A percentile compares a stretch with the other conserved stretches of the same genome.
phyloP scores from a whole-genome alignment of 2,888 invertebrate genomes.

The Onchidella celtica region DNA sequence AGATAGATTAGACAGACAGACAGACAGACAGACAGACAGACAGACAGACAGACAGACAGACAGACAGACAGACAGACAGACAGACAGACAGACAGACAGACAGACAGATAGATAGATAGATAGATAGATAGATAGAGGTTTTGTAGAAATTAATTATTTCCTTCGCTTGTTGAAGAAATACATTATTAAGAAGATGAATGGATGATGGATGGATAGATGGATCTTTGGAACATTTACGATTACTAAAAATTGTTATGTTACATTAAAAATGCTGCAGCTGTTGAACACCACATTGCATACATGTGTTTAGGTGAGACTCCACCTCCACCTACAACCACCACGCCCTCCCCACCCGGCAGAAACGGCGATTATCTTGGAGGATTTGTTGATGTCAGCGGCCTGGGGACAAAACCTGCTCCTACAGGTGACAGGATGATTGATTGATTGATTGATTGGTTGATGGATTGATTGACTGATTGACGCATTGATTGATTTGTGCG shows the following conservation, averaged over 20 bases:
- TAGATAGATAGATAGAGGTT: neutral
- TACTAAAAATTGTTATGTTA: too few relatives aligned
- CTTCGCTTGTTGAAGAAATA: too few relatives aligned
- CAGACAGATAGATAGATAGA: neutral
- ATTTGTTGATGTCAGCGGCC: conserved; percentile 17
- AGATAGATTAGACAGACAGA: conserved; percentile 11
- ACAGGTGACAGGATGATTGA: conserved; percentile 14
- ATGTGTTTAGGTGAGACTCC: conserved; percentile 31
- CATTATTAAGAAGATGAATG: too few relatives aligned
- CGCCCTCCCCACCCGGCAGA: conserved; percentile 33
- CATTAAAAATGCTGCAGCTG: too few relatives aligned
- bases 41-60: neutral
- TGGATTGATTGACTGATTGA: too few relatives aligned
- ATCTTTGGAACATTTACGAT: too few relatives aligned
- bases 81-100: conserved; percentile 1
- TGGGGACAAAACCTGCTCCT: neutral
- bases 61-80: neutral
- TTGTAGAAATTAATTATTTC: too few relatives aligned
- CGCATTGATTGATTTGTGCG: too few relatives aligned
- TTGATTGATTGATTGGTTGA: too few relatives aligned
- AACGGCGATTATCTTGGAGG: conserved; percentile 36
- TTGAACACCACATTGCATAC: too few relatives aligned
- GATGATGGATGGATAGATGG: too few relatives aligned
- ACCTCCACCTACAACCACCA: conserved; percentile 38
- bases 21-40: neutral